Evolutionary conservation across 1,140 invertebrate species (phyloP).

Genomic region (Aphelinus certus): DNA sequence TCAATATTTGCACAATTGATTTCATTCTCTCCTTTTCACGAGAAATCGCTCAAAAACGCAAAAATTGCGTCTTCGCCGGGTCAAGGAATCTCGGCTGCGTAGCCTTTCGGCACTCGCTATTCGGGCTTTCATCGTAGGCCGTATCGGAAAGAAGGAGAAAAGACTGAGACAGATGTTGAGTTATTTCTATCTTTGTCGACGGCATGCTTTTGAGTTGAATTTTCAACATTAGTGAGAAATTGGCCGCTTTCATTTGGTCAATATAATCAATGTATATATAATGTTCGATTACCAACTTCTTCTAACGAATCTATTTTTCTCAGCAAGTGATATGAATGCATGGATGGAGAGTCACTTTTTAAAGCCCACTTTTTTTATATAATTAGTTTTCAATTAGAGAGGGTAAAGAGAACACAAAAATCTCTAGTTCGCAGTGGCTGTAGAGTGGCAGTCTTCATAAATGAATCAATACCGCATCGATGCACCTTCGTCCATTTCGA

Average conservation of each 20-base stretch:
- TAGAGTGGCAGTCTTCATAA: conserved; percentile 64
- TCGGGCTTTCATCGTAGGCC: conserved; percentile 26
- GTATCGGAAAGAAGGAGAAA: conserved; percentile 19
- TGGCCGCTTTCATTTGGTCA: conserved; percentile 3
- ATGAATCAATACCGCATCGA: conserved; percentile 58
- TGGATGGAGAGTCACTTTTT: too few relatives aligned
- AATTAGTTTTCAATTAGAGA: not conserved
- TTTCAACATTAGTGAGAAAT: conserved; percentile 6
- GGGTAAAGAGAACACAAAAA: conserved; percentile 4
- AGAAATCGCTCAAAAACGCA: too few relatives aligned
- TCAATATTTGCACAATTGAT: conserved; percentile 34
- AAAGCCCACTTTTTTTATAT: too few relatives aligned
- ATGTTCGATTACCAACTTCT: not conserved
- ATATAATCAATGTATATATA: not conserved
- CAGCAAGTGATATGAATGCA: too few relatives aligned
- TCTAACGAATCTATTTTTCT: conserved; percentile 7
- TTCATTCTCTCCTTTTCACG: not conserved
- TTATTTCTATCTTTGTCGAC: not conserved
- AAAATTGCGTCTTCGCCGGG: not conserved
- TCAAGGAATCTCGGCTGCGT: conserved; percentile 5
- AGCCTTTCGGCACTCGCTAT: conserved; percentile 10
- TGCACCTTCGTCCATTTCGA: not conserved
- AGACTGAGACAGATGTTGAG: conserved; percentile 19
- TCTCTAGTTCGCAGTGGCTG: conserved; percentile 7
- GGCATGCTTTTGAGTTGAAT: not conserved